phyloP scores from a whole-genome alignment of 2,797 vertebrate genomes.

The Malacoraja senta region DNA sequence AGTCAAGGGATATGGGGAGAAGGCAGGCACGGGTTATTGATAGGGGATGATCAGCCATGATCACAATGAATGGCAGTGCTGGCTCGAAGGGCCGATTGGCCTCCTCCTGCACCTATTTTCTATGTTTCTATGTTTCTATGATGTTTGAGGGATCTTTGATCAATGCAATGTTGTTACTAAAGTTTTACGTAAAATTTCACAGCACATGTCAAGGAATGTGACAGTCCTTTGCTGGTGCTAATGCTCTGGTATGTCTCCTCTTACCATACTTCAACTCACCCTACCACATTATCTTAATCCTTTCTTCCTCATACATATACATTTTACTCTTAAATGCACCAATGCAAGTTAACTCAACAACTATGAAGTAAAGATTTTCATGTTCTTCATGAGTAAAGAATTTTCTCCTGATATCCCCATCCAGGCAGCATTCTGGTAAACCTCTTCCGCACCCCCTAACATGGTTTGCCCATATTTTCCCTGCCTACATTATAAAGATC shows the following conservation, averaged over 20 bases:
- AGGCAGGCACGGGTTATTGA: too few species aligned
- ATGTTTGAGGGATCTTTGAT: not conserved
- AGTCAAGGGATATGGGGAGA: too few species aligned
- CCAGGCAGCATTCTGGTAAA: too few species aligned
- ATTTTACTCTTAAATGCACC: not conserved
- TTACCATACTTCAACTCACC: not conserved
- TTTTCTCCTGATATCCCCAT: not conserved
- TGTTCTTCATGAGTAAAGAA: not conserved
- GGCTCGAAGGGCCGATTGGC: too few species aligned
- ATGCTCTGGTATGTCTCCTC: not conserved
- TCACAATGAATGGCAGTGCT: too few species aligned
- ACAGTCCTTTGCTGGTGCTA: not conserved
- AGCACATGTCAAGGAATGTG: not conserved
- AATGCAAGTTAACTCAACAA: not conserved
- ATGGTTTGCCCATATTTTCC: not conserved
- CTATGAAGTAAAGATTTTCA: not conserved
- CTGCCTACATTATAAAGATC: not conserved
- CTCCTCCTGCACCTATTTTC: too few species aligned
- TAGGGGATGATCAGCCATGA: too few species aligned
- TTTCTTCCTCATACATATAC: not conserved
- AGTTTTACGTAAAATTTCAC: not conserved
- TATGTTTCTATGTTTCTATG: too few species aligned
- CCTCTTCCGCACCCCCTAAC: too few species aligned
- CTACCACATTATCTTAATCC: not conserved
- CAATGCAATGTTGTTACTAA: not conserved